phyloP scores from a whole-genome alignment of 92 coral and sea anemone species.

The Phenganax stokvisi region DNA sequence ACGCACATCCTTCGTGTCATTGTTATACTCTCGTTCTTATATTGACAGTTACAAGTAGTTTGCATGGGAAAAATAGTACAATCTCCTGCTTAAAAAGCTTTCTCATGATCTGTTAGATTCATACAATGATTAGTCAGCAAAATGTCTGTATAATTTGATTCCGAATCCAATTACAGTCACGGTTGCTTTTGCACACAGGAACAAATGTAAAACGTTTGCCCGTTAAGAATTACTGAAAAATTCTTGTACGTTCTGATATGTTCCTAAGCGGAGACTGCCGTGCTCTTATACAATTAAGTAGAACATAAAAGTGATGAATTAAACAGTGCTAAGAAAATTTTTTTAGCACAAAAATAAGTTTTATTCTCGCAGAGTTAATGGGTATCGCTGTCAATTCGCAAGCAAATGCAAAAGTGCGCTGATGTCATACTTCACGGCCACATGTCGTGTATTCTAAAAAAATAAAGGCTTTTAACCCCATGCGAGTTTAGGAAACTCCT shows the following conservation, averaged over 20 bases:
- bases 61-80: not conserved
- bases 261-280: too few species aligned
- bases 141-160: too few species aligned
- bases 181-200: too few species aligned
- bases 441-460: not conserved
- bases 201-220: too few species aligned
- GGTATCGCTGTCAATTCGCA: not conserved
- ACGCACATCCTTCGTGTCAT: not conserved
- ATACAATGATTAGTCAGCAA: too few species aligned
- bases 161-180: too few species aligned
- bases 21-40: not conserved
- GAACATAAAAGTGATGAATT: too few species aligned
- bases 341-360: not conserved
- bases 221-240: too few species aligned
- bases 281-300: too few species aligned
- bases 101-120: not conserved
- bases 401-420: too few species aligned
- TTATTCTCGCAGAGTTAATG: not conserved
- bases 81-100: not conserved
- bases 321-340: too few species aligned
- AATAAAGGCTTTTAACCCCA: conserved; percentile 2
- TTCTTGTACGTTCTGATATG: too few species aligned
- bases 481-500: conserved; percentile 5
- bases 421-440: not conserved
- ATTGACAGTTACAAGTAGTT: not conserved